Evolutionary conservation across 2,797 vertebrate species (phyloP), one percentile per base, ranked within the genome.

Genomic region (Ctenosaura bakeri): DNA sequence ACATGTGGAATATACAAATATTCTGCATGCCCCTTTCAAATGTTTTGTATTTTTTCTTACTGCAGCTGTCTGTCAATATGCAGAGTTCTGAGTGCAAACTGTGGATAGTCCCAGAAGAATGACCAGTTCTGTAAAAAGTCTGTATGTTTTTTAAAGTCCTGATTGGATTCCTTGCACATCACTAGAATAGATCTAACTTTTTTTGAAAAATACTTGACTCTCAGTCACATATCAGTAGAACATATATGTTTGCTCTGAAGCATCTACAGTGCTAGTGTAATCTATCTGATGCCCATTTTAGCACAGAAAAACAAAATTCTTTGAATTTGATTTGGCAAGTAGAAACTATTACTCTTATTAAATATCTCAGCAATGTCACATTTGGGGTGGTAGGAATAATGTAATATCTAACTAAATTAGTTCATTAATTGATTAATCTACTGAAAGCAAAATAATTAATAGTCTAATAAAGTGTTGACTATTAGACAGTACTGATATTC

Each of bases 351-450:
- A 76, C 18, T 56, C 78, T 78, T 84, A 38, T 66, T 52, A 77
- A 29, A 78, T 77, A 62, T 77, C 59, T 56, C 59, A 54, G 8
- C 82, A 89, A 38, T 66, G 42, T 85, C 88, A 66, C 71, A 59
- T 64, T 84, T 85, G 52, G 22, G 26, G 20, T 4, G 50, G 29
- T 14, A 54, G 4, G 38, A 74, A 69, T 76, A 59, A 18, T 77
- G 42, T 89, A 9, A 84, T 78, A 66, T 26, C 29, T 89, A 84
- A 84, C 66, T 84, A 54, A 77, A 78, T 85, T 85, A 69, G 42
- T 85, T 89, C 74, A 78, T 89, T 85, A 85, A 89, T n/a, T 85
- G 82, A 89, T 89, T 66, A 85, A 85, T 78, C 82, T 85, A 82
- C 59, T 89, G 52, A 89, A 89, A 85, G 32, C 59, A 85, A 89